A percentile compares a stretch with the other conserved stretches of the same genome.
phyloP scores from a whole-genome alignment of 2,888 invertebrate genomes.

The Patella pellucida region DNA sequence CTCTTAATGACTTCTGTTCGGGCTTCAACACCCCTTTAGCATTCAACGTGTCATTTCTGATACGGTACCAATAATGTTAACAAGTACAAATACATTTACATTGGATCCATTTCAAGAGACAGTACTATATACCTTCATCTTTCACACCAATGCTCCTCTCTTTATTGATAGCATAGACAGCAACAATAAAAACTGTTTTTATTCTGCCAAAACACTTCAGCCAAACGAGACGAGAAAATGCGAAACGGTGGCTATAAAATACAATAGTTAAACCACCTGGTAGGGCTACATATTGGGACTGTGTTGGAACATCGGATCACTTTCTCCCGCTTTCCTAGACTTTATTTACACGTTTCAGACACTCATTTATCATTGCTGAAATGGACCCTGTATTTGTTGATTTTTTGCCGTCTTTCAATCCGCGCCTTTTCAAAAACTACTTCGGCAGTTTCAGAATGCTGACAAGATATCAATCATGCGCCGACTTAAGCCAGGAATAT shows the following conservation, averaged over 20 bases:
- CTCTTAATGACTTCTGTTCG: no score
- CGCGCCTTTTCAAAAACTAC: constrained; percentile 7
- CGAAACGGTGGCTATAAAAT: background rate
- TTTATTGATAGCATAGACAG: no score
- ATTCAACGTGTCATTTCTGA: no score
- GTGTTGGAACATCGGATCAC: background rate
- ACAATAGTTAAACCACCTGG: constrained; percentile 7
- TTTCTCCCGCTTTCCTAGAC: background rate
- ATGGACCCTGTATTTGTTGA: background rate
- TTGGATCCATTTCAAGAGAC: no score
- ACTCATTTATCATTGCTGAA: constrained; percentile 1
- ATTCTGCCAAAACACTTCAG: constrained; percentile 9
- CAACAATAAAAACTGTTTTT: background rate
- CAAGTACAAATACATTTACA: constrained; percentile 5
- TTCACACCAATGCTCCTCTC: no score
- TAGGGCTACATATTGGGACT: constrained; percentile 3
- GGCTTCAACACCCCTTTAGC: no score
- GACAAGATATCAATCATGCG: no score
- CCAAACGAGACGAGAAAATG: constrained; percentile 7
- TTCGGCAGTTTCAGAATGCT: background rate
- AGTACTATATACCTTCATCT: no score
- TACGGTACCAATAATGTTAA: background rate
- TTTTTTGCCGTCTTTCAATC: background rate
- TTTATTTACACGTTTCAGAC: constrained; percentile 9
- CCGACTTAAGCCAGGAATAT: no score